Evolutionary conservation across 2,888 invertebrate genomes (phyloP).

Genomic region (Muscina levida): DNA sequence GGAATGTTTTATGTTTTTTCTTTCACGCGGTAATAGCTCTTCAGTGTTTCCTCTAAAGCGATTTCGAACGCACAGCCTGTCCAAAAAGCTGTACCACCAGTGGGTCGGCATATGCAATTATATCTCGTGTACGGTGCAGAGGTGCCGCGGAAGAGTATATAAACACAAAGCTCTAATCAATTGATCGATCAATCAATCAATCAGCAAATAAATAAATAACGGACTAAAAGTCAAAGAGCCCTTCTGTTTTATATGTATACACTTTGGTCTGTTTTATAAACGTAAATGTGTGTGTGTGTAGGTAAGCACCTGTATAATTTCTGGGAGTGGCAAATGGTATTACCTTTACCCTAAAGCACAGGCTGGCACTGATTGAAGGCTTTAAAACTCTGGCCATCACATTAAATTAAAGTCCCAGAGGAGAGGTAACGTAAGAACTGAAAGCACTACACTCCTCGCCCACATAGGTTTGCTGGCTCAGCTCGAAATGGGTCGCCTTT

Average conservation of each 20-base stretch:
- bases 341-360: slow-evolving; percentile 8
- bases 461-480: slow-evolving; percentile 4
- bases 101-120: too few relatives aligned
- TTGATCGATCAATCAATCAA: slow-evolving; percentile 48
- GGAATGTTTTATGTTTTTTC: too few relatives aligned
- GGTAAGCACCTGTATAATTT: not conserved
- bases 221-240: slow-evolving; percentile 12
- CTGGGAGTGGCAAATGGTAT: not conserved
- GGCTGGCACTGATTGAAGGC: slow-evolving; percentile 57
- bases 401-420: slow-evolving; percentile 14
- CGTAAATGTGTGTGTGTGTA: not conserved
- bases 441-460: too few relatives aligned
- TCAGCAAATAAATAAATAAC: slow-evolving; percentile 50
- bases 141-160: too few relatives aligned
- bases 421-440: not conserved
- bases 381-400: slow-evolving; percentile 27
- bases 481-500: not conserved
- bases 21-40: too few relatives aligned
- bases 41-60: too few relatives aligned
- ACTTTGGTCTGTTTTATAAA: too few relatives aligned
- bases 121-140: too few relatives aligned
- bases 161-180: not conserved
- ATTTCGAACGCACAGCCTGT: too few relatives aligned
- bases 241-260: slow-evolving; percentile 31
- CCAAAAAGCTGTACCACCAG: too few relatives aligned